Conservation (phyloP, 2,888 invertebrate species). For the Pollenia amentaria region DNA sequence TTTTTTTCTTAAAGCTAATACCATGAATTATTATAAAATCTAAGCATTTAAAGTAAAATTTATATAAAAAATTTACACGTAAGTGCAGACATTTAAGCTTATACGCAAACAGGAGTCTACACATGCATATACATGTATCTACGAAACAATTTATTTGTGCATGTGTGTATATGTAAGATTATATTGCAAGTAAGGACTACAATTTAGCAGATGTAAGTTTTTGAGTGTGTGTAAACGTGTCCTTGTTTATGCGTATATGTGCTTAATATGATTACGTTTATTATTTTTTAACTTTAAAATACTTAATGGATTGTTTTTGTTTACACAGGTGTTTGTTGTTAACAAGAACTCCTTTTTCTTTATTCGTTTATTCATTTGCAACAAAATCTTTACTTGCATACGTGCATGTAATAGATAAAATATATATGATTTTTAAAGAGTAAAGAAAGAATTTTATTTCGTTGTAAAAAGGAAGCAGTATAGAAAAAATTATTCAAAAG, state of each 20-base stretch:
- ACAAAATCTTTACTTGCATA: too few species aligned
- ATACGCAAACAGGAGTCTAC: not conserved
- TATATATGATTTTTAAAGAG: not conserved
- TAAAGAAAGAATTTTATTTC: too few species aligned
- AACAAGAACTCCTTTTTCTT: not conserved
- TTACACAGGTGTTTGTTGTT: constrained; percentile 69
- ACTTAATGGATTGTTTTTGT: constrained; percentile 67
- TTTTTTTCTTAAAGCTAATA: constrained; percentile 52
- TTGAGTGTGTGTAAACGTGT: not conserved
- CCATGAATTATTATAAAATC: constrained; percentile 63
- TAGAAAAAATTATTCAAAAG: too few species aligned
- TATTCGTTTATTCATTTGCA: too few species aligned
- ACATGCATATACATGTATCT: not conserved
- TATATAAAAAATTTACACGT: constrained; percentile 1
- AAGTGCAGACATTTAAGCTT: constrained; percentile 7
- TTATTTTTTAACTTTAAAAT: constrained; percentile 48
- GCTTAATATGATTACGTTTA: constrained; percentile 29
- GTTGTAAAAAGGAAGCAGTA: too few species aligned
- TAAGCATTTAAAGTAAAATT: constrained; percentile 48
- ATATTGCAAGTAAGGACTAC: not conserved
- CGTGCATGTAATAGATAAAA: not conserved
- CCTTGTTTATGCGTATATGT: not conserved
- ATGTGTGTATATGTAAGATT: not conserved
- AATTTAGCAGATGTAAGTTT: not conserved
- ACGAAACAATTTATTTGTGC: not conserved